Evolutionary conservation across 2,888 invertebrate genomes (phyloP).

Genomic region (Eustalomyia histrio): DNA sequence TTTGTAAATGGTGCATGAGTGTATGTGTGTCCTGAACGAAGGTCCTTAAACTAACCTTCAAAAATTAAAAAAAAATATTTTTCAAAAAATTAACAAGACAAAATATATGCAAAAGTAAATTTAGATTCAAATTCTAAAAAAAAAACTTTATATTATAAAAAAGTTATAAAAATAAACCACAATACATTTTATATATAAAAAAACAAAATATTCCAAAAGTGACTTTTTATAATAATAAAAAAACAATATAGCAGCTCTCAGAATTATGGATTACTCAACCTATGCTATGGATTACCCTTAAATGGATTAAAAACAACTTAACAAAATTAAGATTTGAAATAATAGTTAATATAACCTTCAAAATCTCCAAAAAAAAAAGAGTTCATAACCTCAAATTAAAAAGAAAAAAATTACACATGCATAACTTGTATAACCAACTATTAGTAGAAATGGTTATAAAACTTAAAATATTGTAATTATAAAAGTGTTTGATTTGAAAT

Average conservation of each 20-base stretch:
- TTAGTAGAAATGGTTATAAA: neutral
- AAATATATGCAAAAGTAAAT: neutral
- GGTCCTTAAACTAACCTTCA: conserved; percentile 64
- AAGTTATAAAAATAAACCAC: conserved; percentile 6
- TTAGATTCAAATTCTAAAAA: neutral
- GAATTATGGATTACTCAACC: conserved; percentile 63
- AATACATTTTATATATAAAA: too few species aligned
- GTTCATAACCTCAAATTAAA: conserved; percentile 50
- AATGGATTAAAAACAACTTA: conserved; percentile 49
- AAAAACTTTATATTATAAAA: conserved; percentile 21
- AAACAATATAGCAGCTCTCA: conserved; percentile 37
- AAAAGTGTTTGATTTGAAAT: neutral
- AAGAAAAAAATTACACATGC: neutral
- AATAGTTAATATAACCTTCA: conserved; percentile 29
- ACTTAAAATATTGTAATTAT: neutral
- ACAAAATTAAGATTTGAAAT: neutral
- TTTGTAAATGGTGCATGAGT: conserved; percentile 37
- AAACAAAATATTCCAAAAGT: conserved; percentile 40
- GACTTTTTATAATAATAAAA: conserved; percentile 12
- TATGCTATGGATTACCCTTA: conserved; percentile 62
- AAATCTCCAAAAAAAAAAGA: neutral
- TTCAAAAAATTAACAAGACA: neutral
- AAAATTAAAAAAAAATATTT: conserved; percentile 14
- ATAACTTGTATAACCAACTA: conserved; percentile 15
- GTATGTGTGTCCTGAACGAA: conserved; percentile 41